Evolutionary conservation across 2,888 invertebrate genomes (phyloP).

Genomic region (Chymomyza caudatula): DNA sequence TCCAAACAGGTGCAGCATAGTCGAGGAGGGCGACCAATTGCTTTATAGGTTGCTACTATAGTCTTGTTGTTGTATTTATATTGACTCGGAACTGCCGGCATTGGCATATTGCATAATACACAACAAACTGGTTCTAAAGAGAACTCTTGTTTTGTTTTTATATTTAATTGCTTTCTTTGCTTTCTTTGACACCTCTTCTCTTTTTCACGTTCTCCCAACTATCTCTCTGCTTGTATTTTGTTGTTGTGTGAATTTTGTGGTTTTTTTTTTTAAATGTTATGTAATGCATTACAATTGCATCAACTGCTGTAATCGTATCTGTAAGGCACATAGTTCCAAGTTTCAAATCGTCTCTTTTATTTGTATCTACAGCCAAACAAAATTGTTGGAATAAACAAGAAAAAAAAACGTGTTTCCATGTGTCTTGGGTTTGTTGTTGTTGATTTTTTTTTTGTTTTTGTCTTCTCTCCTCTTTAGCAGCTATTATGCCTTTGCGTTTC

Average conservation of each 20-base stretch:
- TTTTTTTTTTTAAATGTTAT: slow-evolving; percentile 50
- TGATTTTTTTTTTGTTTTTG: slow-evolving; percentile 19
- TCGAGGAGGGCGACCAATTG: too few relatives aligned
- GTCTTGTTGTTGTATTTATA: not conserved
- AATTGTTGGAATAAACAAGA: slow-evolving; percentile 16
- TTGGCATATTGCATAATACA: slow-evolving; percentile 49
- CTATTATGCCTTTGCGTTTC: slow-evolving; percentile 34
- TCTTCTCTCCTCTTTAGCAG: slow-evolving; percentile 39
- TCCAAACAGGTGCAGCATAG: too few relatives aligned
- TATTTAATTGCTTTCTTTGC: slow-evolving; percentile 7
- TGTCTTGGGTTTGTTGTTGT: slow-evolving; percentile 1
- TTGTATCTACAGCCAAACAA: not conserved
- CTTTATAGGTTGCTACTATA: too few relatives aligned
- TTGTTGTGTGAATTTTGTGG: slow-evolving; percentile 44
- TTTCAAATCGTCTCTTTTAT: too few relatives aligned
- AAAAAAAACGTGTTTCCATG: slow-evolving; percentile 48
- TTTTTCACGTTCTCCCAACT: too few relatives aligned
- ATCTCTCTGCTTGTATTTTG: slow-evolving; percentile 8
- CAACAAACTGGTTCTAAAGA: slow-evolving; percentile 7
- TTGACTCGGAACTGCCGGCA: not conserved
- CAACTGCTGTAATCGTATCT: not conserved
- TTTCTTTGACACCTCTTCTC: slow-evolving; percentile 50
- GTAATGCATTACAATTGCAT: slow-evolving; percentile 35
- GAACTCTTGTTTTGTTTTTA: slow-evolving; percentile 6
- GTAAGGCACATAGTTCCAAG: not conserved